Evolutionary conservation across 2,113 vertebrate genomes (phyloP), one percentile per base, ranked within the genome.

Genomic region (Campylorhamphus procurvoides): DNA sequence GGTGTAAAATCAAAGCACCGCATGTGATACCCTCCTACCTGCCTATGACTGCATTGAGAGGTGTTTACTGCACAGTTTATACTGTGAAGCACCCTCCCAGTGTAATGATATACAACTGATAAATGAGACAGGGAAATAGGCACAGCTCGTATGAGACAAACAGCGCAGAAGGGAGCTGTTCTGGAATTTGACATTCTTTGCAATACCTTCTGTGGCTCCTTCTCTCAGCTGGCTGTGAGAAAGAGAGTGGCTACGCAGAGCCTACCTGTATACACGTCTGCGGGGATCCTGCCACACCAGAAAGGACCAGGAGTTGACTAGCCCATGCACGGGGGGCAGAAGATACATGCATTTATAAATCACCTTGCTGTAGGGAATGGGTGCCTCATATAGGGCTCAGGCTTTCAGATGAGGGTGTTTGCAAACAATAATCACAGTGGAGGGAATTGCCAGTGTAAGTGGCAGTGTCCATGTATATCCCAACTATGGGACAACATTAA

Each of bases 1-100:
- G 82, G 72, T 29, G 86, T 46, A 59, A 52, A 92, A 89, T 93
- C 92, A 91, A 91, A 96, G 94, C 44, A 2, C 85, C 27, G 63
- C 39, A 14, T 28, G 53, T 46, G 88, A 63, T 47, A 31, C 19
- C 49, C 63, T 96, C 89, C 89, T 56, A 47, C 79, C 22, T 84
- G 67, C 29, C 60, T 28, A 1, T 56, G 90, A 84, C 84, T 56
- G 75, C 91, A 53, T 5, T 2, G n/a, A 87, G 56, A 85, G 42
- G 18, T 94, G 85, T 96, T 94, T 93, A 86, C 55, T 18, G 95
- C 79, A 18, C 62, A 16, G 50, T 44, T 88, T 84, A 50, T 56
- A 77, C 63, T 33, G 47, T 60, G 67, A 42, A 55, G 47, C 40
- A 47, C 40, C 63, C 49, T 93, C 50, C n/a, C 49, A 24, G 33